Evolutionary conservation across 2,888 invertebrate genomes (phyloP).

Genomic region (Sceliomorpha sp.): DNA sequence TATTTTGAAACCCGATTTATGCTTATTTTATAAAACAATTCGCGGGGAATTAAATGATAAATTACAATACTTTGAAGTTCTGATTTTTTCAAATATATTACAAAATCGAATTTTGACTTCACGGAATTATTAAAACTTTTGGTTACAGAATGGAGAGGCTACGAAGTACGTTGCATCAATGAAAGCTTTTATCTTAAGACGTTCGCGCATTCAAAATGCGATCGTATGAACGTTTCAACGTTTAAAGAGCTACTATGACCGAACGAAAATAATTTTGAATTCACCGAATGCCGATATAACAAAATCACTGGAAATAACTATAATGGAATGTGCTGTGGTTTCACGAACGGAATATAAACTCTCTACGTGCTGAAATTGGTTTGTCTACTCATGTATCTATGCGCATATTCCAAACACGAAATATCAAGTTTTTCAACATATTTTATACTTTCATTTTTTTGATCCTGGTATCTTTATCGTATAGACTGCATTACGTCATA

Average conservation of each 20-base stretch:
- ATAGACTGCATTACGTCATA: too few species aligned
- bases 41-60: too few species aligned
- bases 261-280: conserved; percentile 11
- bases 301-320: conserved; percentile 36
- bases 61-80: too few species aligned
- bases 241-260: conserved; percentile 3
- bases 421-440: too few species aligned
- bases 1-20: too few species aligned
- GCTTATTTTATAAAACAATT: too few species aligned
- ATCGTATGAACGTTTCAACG: not conserved
- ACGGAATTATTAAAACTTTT: not conserved
- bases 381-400: conserved; percentile 38
- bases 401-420: too few species aligned
- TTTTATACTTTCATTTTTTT: too few species aligned
- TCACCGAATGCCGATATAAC: conserved; percentile 12
- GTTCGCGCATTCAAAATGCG: not conserved
- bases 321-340: conserved; percentile 32
- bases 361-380: conserved; percentile 34
- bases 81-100: too few species aligned
- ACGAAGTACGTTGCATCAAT: not conserved
- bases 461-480: too few species aligned
- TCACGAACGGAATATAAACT: conserved; percentile 34
- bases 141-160: not conserved
- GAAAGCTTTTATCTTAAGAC: conserved; percentile 3
- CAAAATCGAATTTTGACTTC: too few species aligned